phyloP scores from a whole-genome alignment of 1,140 invertebrate genomes.

The Callitettix versicolor region DNA sequence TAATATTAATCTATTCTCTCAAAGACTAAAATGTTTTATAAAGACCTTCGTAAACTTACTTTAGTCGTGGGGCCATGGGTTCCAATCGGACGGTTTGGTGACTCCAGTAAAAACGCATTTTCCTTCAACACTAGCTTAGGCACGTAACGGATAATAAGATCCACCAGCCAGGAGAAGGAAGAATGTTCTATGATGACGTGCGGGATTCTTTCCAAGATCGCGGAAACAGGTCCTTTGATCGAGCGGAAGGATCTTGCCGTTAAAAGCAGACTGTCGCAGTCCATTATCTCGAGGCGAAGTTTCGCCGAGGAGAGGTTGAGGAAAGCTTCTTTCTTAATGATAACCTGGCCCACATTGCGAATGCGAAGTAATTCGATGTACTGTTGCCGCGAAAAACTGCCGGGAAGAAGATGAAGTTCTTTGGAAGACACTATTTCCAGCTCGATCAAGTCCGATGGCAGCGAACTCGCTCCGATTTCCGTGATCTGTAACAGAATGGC shows the following conservation, averaged over 20 bases:
- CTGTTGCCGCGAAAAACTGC: conserved; percentile 35
- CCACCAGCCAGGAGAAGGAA: conserved; percentile 36
- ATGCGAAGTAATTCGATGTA: conserved; percentile 38
- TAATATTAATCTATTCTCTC: no score
- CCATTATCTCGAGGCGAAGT: no score
- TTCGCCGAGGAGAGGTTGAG: conserved; percentile 29
- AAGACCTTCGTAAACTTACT: conserved; percentile 37
- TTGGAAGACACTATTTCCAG: conserved; percentile 45
- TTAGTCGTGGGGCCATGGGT: conserved; percentile 44
- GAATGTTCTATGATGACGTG: conserved; percentile 45
- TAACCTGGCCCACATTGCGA: conserved; percentile 36
- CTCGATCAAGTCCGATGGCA: conserved; percentile 40
- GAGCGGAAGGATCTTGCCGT: neutral
- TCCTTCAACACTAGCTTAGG: conserved; percentile 24
- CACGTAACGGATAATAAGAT: neutral
- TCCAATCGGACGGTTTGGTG: conserved; percentile 33
- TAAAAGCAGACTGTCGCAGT: no score
- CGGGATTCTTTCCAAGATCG: conserved; percentile 50
- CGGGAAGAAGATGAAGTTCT: conserved; percentile 42
- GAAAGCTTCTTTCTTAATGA: conserved; percentile 41
- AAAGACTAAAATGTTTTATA: no score
- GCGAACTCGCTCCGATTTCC: conserved; percentile 39
- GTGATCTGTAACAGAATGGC: conserved; percentile 37
- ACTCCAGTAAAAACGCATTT: conserved; percentile 50
- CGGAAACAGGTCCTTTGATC: conserved; percentile 17